Conservation (phyloP, 2,113 vertebrate species). For the Myiozetetes cayanensis region DNA sequence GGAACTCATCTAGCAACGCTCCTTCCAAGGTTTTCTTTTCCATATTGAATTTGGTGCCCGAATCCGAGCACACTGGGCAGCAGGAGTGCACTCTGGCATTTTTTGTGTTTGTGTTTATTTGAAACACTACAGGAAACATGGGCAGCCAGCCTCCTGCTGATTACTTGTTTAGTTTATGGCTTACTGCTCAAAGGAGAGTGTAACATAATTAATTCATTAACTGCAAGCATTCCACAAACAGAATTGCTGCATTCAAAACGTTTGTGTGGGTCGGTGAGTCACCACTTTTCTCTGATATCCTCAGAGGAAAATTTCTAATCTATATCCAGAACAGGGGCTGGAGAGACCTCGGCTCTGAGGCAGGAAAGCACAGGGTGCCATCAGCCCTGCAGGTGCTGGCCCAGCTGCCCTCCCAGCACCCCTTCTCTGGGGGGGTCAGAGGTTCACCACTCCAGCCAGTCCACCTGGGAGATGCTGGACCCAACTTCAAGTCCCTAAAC, state of each 20-base stretch:
- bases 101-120: neutral
- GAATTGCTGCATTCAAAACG: neutral
- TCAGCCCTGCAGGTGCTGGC: neutral
- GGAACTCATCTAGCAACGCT: neutral
- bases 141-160: neutral
- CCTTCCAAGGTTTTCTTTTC: neutral
- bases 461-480: neutral
- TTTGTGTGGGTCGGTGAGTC: neutral
- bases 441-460: neutral
- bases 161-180: neutral
- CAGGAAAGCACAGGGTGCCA: neutral
- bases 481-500: neutral
- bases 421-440: neutral
- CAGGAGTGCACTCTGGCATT: neutral
- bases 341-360: neutral
- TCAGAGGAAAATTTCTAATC: neutral
- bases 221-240: neutral
- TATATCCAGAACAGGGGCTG: neutral
- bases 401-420: neutral
- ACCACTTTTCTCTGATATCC: neutral
- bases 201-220: slow-evolving; percentile 31
- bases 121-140: neutral
- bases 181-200: neutral
- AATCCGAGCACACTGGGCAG: neutral
- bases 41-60: neutral